Evolutionary conservation across 37 sponge, comb jelly and placozoan species (phyloP), one percentile per base, ranked within the genome.

Genomic region (Geodia barretti): DNA sequence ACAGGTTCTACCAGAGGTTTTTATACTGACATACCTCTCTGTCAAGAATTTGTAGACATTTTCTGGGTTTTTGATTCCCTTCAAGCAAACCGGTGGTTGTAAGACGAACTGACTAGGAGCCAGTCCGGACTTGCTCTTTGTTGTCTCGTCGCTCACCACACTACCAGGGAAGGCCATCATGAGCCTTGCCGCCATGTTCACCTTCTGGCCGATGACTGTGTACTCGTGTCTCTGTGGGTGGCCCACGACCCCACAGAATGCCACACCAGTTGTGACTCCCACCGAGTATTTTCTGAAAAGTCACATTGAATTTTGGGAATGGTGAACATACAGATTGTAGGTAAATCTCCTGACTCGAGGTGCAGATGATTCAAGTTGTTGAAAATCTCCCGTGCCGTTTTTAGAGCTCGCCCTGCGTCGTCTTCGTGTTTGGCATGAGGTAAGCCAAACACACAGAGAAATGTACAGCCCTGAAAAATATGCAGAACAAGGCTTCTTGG

Each of bases 231-330:
- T 80, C 64, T 84, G 85, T 1, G 90, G 86, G 75, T 97, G 98
- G 4, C 98, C 98, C 17, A 97, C 95, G 19, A 97, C 95, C 21
- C 98, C 98, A 87, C 95, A 97, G 60, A 97, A 95, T 1, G 95
- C 94, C 30, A 82, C 74, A 24, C 98, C 98, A 21, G 95, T 97
- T 20, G 95, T 95, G 2, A 97, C 86, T 0, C 98, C 98, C 64
- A 95, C 84, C n/a, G 95, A 92, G 37, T 77, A 64, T 7, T 87
- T 75, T 28, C 76, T 80, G 61, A 60, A 62, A 11, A 63, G 19
- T 30, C 29, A 64, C 54, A 68, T 14, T 23, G 11, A 28, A 79
- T 30, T 20, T 43, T 36, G 5, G 54, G 40, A 3, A 9, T 28
- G 3, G 11, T 39, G n/a, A 35, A 19, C 28, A 20, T 37, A 9